Base-by-base conservation (phyloP, 1,140 invertebrate species). In the Trypoxylus dichotomus region DNA sequence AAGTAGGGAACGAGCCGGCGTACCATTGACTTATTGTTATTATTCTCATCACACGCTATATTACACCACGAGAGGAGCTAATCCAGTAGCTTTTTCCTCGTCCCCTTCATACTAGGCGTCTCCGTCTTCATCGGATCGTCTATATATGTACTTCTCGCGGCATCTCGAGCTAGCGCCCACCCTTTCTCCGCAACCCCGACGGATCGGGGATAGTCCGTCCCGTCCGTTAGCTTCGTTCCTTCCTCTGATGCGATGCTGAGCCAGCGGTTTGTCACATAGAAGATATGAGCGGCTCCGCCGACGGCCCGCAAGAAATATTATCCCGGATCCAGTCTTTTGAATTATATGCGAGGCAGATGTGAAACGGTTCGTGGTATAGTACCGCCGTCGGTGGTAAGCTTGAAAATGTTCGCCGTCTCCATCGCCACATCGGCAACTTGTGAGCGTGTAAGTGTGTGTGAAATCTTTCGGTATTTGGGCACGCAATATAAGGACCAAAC, bases 41-140 rank as follows among this genome's bases (percentile, higher is more conserved):
- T 83, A 83, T 84, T 84, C 82, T 83, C 83, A 84, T 84, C 82
- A 83, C 82, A 84, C 80, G 82, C 79, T 79, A 83, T 84, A 84
- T 84, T 84, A 84, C 82, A 84, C 81, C 79, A 79, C 78, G 76
- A 81, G 80, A 80, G 79, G 78, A 80, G 81, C 80, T 83, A 83
- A 82, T 82, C 72, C 72, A 74, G 15, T 74, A 15, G 24, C 10
- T 54, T 19, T n/a, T 19, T 19, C 47, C n/a, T n/a, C 47, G 15
- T 54, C 47, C 15, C 19, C 47, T 15, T 3, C 47, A 27, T 27
- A 27, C 27, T 19, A 27, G 21, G 7, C 21, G 3, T 68, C 60
- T 68, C 27, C 60, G 21, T 68, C 60, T 68, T 68, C 24, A 29
- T 68, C 60, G 15, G 15, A n/a, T 54, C 47, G 47, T n/a, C 15